Evolutionary conservation across 2,797 vertebrate genomes (phyloP), one percentile per base, ranked within the genome.

Genomic region (Neopelma chrysocephalum): DNA sequence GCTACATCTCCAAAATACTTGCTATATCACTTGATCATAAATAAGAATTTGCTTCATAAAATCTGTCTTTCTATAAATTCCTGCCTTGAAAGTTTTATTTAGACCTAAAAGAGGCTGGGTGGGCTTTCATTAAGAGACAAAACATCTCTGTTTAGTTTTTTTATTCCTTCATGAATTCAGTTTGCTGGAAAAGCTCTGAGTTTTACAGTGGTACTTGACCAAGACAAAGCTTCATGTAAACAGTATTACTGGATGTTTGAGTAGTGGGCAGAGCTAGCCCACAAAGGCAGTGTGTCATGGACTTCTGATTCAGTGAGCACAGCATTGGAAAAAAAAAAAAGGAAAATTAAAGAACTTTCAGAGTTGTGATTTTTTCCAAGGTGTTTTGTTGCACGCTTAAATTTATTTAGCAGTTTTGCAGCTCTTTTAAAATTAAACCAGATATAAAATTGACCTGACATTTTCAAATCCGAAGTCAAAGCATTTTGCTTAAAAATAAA

Each of bases 81-180:
- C 36, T 75, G 60, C 26, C 29, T 70, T 70, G 10, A 80, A 89
- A 73, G 4, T 90, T 92, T 90, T 86, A 56, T 92, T 85, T 93
- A 73, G 77, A 75, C 32, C 22, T 83, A 71, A 54, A 92, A 87
- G 58, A 78, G 11, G 10, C 11, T 54, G 40, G 10, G 25, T 31
- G 27, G 26, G 58, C 22, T 32, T 93, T 95, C 48, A 77, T 70
- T 56, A 84, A 1, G 0, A 92, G 62, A 94, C 77, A 92, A 95
- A 95, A 79, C 60, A 70, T 60, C 61, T 83, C 86, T 94, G 56
- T 87, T 94, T 36, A 79, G 69, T 18, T 29, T 42, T 93, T 95
- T 79, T 87, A 29, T 87, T 75, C 58, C 43, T 87, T 87, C 60
- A 64, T 85, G 1, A 94, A 90, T 82, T 84, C 78, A 85, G 53